A percentile compares a stretch with the other conserved stretches of the same genome.
These are phyloP conservation scores for Rhynchonycteris naso DNA, from an alignment of 2,797 vertebrate genomes.

Conservation along the genomic window DNA sequence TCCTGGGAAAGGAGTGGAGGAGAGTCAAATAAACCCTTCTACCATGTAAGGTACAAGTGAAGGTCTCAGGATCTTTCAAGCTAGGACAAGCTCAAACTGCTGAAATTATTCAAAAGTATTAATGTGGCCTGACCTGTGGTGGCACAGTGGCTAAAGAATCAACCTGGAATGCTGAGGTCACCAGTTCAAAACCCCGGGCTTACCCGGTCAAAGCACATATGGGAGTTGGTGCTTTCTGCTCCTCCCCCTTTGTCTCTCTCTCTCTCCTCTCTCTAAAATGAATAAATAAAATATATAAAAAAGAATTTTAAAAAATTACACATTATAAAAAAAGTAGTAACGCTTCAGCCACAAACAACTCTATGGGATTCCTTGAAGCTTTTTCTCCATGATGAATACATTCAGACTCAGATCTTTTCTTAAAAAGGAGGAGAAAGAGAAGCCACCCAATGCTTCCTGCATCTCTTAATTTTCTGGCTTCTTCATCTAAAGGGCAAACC, in stretches of 20 bases:
- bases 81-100: neutral
- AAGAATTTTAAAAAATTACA: too few species aligned
- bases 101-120: neutral
- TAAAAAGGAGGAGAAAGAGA: neutral
- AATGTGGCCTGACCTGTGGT: too few species aligned
- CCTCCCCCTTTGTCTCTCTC: too few species aligned
- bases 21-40: neutral
- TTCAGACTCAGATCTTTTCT: neutral
- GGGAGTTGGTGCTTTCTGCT: too few species aligned
- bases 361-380: neutral
- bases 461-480: neutral
- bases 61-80: neutral
- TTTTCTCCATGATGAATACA: neutral
- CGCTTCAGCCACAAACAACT: neutral
- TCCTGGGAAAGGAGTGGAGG: neutral
- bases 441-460: neutral
- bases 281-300: too few species aligned
- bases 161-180: too few species aligned
- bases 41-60: neutral
- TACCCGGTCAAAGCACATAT: too few species aligned
- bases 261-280: too few species aligned
- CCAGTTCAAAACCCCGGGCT: too few species aligned
- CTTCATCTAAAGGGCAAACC: neutral
- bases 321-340: neutral
- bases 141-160: too few species aligned